Conservation (phyloP, 2,888 invertebrate genomes). For the Dryocosmus kuriphilus region DNA sequence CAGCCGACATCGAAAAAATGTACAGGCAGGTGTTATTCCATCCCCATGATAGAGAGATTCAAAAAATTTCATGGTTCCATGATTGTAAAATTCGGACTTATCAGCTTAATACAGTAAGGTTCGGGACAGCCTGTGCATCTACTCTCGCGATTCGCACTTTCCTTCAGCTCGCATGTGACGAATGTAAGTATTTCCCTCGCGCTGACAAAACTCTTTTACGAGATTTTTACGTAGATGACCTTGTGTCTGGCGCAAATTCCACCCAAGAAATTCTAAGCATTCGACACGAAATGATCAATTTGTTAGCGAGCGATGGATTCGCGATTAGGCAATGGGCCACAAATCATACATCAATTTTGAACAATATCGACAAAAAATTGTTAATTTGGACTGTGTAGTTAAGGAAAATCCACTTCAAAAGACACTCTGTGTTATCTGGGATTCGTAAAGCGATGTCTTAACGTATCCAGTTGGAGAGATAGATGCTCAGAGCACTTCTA, state of each 20-base stretch:
- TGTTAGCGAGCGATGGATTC: background rate
- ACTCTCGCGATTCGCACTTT: background rate
- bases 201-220: too few relatives aligned
- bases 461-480: too few relatives aligned
- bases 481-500: too few relatives aligned
- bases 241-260: too few relatives aligned
- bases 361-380: background rate
- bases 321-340: conserved; percentile 55
- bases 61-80: background rate
- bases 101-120: too few relatives aligned
- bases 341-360: conserved; percentile 48
- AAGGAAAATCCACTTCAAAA: too few relatives aligned
- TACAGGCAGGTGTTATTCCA: too few relatives aligned
- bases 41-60: too few relatives aligned
- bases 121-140: too few relatives aligned
- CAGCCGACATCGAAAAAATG: background rate
- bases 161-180: background rate
- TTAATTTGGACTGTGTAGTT: conserved; percentile 41
- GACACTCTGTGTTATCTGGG: conserved; percentile 1
- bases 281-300: conserved; percentile 37
- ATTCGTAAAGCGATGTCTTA: too few relatives aligned
- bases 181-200: background rate
- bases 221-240: too few relatives aligned
- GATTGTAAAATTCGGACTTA: background rate
- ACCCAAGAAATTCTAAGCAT: too few relatives aligned